These are phyloP conservation scores for Lamprotornis superbus DNA, from an alignment of 2,113 vertebrate species.

Conservation along the genomic window DNA sequence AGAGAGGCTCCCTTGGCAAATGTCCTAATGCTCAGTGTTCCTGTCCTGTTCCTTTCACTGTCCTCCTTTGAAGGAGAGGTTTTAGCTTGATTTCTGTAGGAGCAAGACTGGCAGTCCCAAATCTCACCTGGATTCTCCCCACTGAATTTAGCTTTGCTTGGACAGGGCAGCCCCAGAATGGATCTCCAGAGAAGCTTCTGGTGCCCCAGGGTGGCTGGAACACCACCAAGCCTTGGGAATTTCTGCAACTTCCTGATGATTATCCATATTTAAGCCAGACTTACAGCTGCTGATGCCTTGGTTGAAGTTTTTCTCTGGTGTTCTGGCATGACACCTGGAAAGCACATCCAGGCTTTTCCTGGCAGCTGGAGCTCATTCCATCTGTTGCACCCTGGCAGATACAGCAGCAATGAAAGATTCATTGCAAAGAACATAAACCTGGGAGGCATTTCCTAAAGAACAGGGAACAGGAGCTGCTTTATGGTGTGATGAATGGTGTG, in stretches of 20 bases:
- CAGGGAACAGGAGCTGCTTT: background rate
- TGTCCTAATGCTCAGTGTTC: background rate
- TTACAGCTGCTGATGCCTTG: background rate
- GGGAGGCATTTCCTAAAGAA: background rate
- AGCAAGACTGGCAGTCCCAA: background rate
- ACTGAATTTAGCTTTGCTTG: background rate
- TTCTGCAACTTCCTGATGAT: background rate
- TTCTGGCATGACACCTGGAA: background rate
- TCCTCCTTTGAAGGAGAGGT: background rate
- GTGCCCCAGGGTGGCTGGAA: background rate
- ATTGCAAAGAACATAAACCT: background rate
- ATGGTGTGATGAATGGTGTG: background rate
- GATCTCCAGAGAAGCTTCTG: background rate
- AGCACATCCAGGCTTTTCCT: background rate
- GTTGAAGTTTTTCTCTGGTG: background rate
- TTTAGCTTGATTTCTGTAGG: background rate
- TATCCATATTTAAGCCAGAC: background rate
- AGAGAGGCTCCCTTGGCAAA: background rate
- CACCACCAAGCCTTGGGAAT: background rate
- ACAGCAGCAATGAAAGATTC: background rate
- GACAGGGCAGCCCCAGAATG: background rate
- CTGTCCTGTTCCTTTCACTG: background rate
- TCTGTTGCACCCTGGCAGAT: background rate
- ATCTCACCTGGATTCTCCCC: rapidly evolving
- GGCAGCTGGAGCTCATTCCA: background rate